Evolutionary conservation across 2,888 invertebrate genomes (phyloP), one percentile per base, ranked within the genome.

Genomic region (Lucinisca nassula): DNA sequence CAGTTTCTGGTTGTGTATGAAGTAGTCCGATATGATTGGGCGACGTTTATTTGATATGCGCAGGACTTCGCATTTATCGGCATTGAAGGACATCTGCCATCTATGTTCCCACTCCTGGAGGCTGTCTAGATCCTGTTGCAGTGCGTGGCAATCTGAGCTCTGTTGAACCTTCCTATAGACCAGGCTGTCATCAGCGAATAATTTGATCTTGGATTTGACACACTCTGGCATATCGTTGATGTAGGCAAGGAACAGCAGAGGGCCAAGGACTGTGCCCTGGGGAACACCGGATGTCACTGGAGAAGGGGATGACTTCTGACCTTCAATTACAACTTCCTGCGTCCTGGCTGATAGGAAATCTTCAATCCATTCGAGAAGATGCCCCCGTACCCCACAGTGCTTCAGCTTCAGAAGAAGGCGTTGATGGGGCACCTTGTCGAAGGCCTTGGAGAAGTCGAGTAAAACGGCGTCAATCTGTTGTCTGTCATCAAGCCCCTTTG

Each of bases 381-480:
- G 24, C 61, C 61, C 61, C 27, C 61, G 61, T 61, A 61, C 61
- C 6, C 61, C 61, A 30, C 27, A 61, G 30, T 61, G 61, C 1
- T 61, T 61, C 17, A 61, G 61, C 30, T 61, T 61, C 8, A 61
- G 61, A 27, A 61, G 21, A 17, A 61, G 30, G 10, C 61, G 61
- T 30, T 61, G 61, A 30, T 61, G 24, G 30, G 61, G 61, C 8
- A 61, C 61, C 6, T 30, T 24, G 61, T 61, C 61, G 21, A 61
- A 61, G 30, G 61, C 61, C 21, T 32, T 77, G 58, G 35, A 77
- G 12, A 55, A 77, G n/a, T 51, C 51, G 32, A 55, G 77, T 1
- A 79, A 72, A 6, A 79, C 30, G 14, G 70, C 79, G 35, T 79
- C 72, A 51, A 72, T 79, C 70, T 79, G 51, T 17, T 79, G 79